These are phyloP conservation scores for Micropoecilia bifurca DNA, from an alignment of 2,797 vertebrate species.

Conservation along the genomic window DNA sequence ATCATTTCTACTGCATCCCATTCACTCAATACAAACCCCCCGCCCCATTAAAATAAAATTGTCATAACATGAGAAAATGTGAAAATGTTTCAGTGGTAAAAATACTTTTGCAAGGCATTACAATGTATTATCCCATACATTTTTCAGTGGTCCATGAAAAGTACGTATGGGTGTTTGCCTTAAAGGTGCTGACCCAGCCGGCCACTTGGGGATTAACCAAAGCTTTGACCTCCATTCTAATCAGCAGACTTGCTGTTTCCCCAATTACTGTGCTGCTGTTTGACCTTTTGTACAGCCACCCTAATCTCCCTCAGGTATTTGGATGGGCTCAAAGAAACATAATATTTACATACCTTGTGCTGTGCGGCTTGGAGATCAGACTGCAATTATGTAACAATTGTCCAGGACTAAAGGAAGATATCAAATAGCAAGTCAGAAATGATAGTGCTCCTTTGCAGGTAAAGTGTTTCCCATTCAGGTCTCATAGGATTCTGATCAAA, in stretches of 20 bases:
- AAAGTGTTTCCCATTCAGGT: conserved; percentile 40
- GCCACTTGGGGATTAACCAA: conserved; percentile 48
- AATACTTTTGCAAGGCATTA: background rate
- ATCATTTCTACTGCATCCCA: background rate
- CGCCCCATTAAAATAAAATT: no score
- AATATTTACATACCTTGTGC: conserved; percentile 69
- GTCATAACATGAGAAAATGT: background rate
- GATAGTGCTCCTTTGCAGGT: conserved; percentile 28
- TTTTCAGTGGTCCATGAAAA: conserved; percentile 33
- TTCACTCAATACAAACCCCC: background rate
- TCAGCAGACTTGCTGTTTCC: conserved; percentile 51
- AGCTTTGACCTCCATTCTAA: conserved; percentile 67
- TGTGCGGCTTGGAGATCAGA: conserved; percentile 54
- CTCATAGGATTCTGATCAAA: conserved; percentile 67
- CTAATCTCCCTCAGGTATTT: conserved; percentile 67
- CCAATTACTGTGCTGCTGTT: conserved; percentile 34
- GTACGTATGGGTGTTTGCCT: conserved; percentile 39
- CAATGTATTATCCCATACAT: conserved; percentile 18
- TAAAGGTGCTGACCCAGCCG: conserved; percentile 33
- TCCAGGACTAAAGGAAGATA: conserved; percentile 46
- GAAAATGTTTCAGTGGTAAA: background rate
- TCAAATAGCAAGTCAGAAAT: conserved; percentile 50
- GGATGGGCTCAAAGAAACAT: conserved; percentile 34
- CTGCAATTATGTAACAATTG: conserved; percentile 57
- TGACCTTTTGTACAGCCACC: conserved; percentile 59